Percentiles rank a stretch among this genome's conserved stretches.
phyloP scores from a whole-genome alignment of 2,113 vertebrate genomes.

The Boulengeromyrus knoepffleri region DNA sequence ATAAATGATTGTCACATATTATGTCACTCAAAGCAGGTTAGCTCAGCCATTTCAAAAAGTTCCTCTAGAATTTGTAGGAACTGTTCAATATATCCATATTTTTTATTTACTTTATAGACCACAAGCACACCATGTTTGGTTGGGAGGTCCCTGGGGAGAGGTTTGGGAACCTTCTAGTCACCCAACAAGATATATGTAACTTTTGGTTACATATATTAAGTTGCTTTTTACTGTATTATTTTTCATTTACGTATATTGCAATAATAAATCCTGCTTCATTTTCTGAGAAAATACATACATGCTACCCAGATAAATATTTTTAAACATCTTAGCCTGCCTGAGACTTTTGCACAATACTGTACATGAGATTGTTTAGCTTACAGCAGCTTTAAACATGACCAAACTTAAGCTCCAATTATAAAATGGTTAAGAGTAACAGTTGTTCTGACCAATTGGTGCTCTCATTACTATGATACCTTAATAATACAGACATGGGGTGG shows the following conservation, averaged over 20 bases:
- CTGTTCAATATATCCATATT: neutral
- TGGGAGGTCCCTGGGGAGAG: neutral
- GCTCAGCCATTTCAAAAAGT: neutral
- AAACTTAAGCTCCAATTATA: neutral
- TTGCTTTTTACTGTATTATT: neutral
- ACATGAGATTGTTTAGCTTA: neutral
- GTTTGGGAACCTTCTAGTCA: neutral
- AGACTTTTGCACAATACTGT: neutral
- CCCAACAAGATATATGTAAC: neutral
- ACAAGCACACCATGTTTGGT: neutral
- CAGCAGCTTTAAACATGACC: neutral
- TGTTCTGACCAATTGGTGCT: neutral
- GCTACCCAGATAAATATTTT: neutral
- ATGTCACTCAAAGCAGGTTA: neutral
- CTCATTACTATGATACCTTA: neutral
- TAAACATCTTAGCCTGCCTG: neutral
- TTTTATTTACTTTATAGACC: neutral
- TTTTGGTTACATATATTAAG: neutral
- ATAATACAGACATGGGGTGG: neutral
- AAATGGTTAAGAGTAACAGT: neutral
- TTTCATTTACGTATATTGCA: neutral
- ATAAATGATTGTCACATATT: neutral
- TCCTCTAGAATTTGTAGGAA: neutral
- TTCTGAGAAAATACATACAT: neutral
- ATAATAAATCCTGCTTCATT: neutral